These are phyloP conservation scores for Therioaphis trifolii DNA, from an alignment of 2,888 invertebrate genomes.

Conservation along the genomic window DNA sequence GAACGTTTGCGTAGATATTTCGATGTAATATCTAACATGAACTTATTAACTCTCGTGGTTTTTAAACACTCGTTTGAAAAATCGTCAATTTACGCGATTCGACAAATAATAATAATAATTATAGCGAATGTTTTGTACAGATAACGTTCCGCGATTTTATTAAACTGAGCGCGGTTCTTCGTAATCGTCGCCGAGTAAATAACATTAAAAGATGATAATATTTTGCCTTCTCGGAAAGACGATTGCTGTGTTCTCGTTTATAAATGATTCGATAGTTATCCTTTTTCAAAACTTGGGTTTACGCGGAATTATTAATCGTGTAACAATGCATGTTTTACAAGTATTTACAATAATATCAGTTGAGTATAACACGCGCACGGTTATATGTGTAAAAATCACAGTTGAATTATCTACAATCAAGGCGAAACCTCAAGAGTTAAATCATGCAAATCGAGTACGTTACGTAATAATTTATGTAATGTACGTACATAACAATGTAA, in stretches of 20 bases:
- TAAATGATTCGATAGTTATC: too few species aligned
- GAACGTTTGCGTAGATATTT: too few species aligned
- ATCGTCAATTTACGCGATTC: slow-evolving; percentile 13
- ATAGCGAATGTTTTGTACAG: too few species aligned
- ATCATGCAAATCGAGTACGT: not conserved
- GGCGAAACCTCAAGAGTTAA: not conserved
- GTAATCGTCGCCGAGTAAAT: not conserved
- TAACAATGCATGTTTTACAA: too few species aligned
- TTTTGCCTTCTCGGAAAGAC: not conserved
- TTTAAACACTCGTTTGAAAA: not conserved
- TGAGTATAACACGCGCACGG: too few species aligned
- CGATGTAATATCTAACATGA: not conserved
- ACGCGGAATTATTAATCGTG: too few species aligned
- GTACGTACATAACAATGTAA: not conserved
- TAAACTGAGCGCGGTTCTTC: too few species aligned
- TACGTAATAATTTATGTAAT: slow-evolving; percentile 15
- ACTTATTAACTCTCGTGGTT: not conserved
- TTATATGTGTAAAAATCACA: too few species aligned
- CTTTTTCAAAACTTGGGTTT: too few species aligned
- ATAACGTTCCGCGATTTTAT: not conserved
- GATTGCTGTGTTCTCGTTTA: too few species aligned
- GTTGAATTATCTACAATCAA: too few species aligned
- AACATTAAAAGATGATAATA: slow-evolving; percentile 8
- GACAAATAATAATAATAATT: not conserved
- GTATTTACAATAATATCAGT: too few species aligned